Base-by-base conservation (phyloP, 2,797 vertebrate genomes). In the Micrastur ruficollis region DNA sequence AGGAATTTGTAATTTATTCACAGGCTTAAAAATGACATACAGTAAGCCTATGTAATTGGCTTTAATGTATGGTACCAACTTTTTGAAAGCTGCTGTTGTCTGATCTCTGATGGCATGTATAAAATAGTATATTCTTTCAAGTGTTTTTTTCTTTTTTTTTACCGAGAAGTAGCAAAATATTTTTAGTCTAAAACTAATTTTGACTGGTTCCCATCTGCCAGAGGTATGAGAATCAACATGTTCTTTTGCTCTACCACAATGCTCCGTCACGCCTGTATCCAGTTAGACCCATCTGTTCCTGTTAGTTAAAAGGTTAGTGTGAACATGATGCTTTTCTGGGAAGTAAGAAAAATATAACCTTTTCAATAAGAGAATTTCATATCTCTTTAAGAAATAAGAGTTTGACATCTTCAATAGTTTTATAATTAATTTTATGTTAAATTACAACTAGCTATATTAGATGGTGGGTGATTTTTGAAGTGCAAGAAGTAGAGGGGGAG, bases 1-100 rank as follows among this genome's bases (percentile, higher is more conserved):
- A 97, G 85, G 94, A 96, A 91, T 98, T 97, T 96, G 86, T 97
- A 96, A 97, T 97, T 97, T 96, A 97, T 58, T 72, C 52, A 89
- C 81, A 79, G 81, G 47, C 86, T 92, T 79, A 67, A 93, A 96
- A 59, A 49, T 95, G 79, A 85, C 81, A 94, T 83, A 42, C 59
- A 79, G 55, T 91, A 92, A 93, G 67, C 21, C 78, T 46, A 0
- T 89, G 68, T 81, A 92, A 89, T 95, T 82, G 56, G 44, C 58
- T 95, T 90, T 89, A 92, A 80, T 86, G 68, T 78, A 82, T 3
- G 6, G 47, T 79, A 83, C 36, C n/a, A 63, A 76, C 29, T 90
- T 91, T 68, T 53, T 82, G 49, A 94, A 90, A 85, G 59, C 61
- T 85, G 32, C 63, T 97, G 52, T 89, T 96, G 19, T 88, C 72